Evolutionary conservation across 2,113 vertebrate genomes (phyloP), one percentile per base, ranked within the genome.

Genomic region (Progne subis): DNA sequence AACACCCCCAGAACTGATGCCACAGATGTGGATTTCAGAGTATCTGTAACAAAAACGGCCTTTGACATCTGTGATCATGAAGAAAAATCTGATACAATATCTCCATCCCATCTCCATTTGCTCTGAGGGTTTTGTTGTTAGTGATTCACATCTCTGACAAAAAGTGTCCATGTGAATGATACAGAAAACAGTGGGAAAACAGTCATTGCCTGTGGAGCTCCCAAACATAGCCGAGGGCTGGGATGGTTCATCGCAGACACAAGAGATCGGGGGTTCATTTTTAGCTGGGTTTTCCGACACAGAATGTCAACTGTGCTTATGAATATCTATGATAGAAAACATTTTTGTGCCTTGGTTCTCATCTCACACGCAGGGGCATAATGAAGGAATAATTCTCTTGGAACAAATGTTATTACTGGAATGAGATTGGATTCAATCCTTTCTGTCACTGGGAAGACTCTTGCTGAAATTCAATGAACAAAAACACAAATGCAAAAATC

Each of bases 401-500:
- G 56, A 92, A 88, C n/a, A 83, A 95, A 88, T 79, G 49, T 61
- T 84, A 56, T 90, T 96, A 71, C 46, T 46, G 57, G 77, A 71
- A 68, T 74, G 76, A 88, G 75, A 86, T 53, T 52, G 52, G 55
- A 93, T 49, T 60, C 93, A 49, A 31, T 70, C 61, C 86, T 65
- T 75, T 64, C 75, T 55, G 8, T 74, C 63, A 60, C n/a, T 63
- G 79, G 37, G 25, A 83, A 90, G 52, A 49, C 44, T 85, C 59
- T 49, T 23, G 55, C 88, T 85, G 84, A 92, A 85, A 90, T 56
- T 65, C 6, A 89, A 31, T 70, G 72, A 88, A 88, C 37, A 94
- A 47, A 82, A 95, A 80, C 71, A 96, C 70, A 95, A 97, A 97
- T n/a, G 65, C 94, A 97, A 97, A 96, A 74, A 88, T 79, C 71